These are phyloP conservation scores for Melanerpes aurifrons DNA, from an alignment of 2,113 vertebrate genomes.

Conservation along the genomic window DNA sequence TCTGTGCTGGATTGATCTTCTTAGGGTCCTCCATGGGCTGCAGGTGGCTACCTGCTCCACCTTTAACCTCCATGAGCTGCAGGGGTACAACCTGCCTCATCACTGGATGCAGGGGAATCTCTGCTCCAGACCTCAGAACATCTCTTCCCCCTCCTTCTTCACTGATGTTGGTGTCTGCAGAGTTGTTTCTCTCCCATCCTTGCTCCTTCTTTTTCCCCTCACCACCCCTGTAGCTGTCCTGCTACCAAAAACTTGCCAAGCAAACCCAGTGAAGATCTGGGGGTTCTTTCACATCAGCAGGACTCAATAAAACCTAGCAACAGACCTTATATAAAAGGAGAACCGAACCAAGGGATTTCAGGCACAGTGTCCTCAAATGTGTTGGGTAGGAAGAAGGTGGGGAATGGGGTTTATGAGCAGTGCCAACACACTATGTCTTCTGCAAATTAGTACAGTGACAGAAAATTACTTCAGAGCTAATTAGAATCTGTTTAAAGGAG, in stretches of 20 bases:
- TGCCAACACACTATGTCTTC: conserved; percentile 8
- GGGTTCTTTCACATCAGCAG: not conserved
- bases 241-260: not conserved
- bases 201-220: not conserved
- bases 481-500: conserved; percentile 69
- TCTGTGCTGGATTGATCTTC: not conserved
- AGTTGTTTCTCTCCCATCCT: not conserved
- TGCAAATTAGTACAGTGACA: conserved; percentile 58
- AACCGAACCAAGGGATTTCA: not conserved
- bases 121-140: no score
- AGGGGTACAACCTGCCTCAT: no score
- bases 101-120: no score
- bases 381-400: not conserved
- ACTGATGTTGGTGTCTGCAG: not conserved
- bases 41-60: no score
- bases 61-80: no score
- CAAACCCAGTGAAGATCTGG: not conserved
- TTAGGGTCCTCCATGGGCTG: no score
- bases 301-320: conserved; percentile 8
- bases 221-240: no score
- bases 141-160: not conserved
- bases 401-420: conserved; percentile 39
- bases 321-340: not conserved
- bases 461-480: conserved; percentile 68
- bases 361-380: not conserved